A percentile compares a stretch with the other conserved stretches of the same genome.
phyloP scores from a whole-genome alignment of 2,888 invertebrate species.

The Invenusta paracnida region DNA sequence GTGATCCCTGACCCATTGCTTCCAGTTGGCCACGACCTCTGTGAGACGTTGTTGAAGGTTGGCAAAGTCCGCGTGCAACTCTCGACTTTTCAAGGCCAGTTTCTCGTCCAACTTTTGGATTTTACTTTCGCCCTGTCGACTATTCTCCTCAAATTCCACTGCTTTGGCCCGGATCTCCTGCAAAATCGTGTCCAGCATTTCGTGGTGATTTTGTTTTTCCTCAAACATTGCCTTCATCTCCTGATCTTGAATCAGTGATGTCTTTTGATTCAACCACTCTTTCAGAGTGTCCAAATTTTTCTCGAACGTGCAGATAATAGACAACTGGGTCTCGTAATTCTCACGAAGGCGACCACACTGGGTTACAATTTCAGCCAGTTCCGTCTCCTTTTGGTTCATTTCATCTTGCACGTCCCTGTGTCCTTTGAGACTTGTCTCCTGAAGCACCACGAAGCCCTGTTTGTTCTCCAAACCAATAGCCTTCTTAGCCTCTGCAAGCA shows the following conservation, averaged over 20 bases:
- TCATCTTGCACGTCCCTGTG: background rate
- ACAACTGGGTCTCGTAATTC: background rate
- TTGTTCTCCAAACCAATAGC: background rate
- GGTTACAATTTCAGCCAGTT: background rate
- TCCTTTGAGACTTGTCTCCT: background rate
- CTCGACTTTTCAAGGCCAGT: background rate
- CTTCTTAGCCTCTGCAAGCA: background rate
- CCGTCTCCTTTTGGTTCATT: background rate
- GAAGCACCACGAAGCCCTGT: background rate
- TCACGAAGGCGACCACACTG: background rate
- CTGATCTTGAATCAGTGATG: background rate
- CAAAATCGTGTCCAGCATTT: background rate
- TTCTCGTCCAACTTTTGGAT: background rate
- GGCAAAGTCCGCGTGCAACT: background rate
- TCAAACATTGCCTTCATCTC: background rate
- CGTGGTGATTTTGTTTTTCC: background rate
- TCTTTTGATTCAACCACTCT: background rate
- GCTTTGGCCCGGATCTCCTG: background rate
- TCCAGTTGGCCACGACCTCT: background rate
- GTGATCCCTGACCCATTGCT: background rate
- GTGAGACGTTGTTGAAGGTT: background rate
- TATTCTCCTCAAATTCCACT: background rate
- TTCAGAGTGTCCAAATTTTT: background rate
- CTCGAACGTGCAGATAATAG: background rate
- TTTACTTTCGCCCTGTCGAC: background rate